These are phyloP conservation scores for Atractosteus spatula DNA, from an alignment of 2,113 vertebrate genomes.

Conservation along the genomic window DNA sequence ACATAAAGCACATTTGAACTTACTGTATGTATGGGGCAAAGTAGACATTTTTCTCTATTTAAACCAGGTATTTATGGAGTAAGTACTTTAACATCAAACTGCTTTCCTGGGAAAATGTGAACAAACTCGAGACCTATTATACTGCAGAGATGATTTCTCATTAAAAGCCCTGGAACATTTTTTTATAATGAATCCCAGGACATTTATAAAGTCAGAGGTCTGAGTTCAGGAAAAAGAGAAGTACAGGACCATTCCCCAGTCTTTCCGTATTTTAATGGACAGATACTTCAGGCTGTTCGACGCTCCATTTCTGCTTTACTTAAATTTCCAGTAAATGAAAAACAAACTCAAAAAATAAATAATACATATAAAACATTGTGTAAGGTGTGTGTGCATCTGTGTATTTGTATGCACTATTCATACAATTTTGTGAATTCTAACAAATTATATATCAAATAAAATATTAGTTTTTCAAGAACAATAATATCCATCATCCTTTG, in stretches of 20 bases:
- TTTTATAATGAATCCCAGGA: slow-evolving; percentile 25
- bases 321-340: slow-evolving; percentile 34
- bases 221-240: slow-evolving; percentile 13
- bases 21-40: no score
- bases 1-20: no score
- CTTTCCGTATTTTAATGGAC: no score
- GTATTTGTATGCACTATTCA: neutral
- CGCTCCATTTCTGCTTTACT: no score
- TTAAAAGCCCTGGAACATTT: slow-evolving; percentile 10
- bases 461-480: slow-evolving; percentile 53
- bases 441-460: slow-evolving; percentile 64
- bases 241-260: neutral
- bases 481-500: slow-evolving; percentile 70
- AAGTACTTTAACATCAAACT: no score
- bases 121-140: no score
- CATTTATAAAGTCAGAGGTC: slow-evolving; percentile 24
- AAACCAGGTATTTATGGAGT: no score
- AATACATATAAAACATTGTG: no score
- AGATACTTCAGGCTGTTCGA: no score
- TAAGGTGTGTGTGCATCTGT: no score
- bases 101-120: no score
- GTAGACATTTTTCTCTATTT: no score
- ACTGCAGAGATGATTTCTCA: neutral
- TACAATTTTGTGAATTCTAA: slow-evolving; percentile 58
- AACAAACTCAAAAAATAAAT: slow-evolving; percentile 42